A percentile compares a stretch with the other conserved stretches of the same genome.
Conservation (phyloP, 2,113 vertebrate species). For the Fregata magnificens region DNA sequence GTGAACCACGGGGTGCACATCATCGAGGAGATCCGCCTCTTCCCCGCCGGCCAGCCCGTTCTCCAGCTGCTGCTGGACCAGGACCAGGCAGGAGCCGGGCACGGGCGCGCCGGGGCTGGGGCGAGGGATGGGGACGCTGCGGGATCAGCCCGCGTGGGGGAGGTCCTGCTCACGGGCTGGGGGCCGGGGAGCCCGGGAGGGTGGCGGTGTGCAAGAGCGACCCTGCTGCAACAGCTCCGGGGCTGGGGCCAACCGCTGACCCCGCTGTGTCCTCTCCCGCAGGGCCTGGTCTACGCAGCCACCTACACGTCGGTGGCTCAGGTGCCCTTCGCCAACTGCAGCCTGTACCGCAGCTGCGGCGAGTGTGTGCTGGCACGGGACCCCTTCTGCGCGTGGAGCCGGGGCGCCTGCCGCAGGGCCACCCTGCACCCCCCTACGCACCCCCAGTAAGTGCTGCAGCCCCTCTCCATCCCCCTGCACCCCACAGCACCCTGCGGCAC, state of each 20-base stretch:
- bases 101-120: rapidly evolving
- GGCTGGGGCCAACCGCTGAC: rapidly evolving
- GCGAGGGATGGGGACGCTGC: too few species aligned
- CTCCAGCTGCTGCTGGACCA: slow-evolving; percentile 88
- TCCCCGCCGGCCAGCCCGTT: slow-evolving; percentile 77
- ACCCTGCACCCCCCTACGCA: background rate
- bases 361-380: slow-evolving; percentile 93
- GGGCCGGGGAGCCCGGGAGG: background rate
- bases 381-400: slow-evolving; percentile 92
- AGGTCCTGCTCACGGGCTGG: background rate
- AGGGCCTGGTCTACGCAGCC: slow-evolving; percentile 87
- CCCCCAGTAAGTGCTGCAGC: slow-evolving; percentile 55
- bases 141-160: background rate
- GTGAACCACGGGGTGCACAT: slow-evolving; percentile 80
- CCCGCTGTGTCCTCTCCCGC: rapidly evolving
- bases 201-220: background rate
- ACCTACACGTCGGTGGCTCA: slow-evolving; percentile 83
- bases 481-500: rapidly evolving
- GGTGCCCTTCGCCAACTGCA: slow-evolving; percentile 91
- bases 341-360: slow-evolving; percentile 89
- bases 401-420: slow-evolving; percentile 73
- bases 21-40: slow-evolving; percentile 89
- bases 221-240: rapidly evolving
- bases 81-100: background rate
- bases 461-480: too few species aligned